Percentiles rank a stretch among this genome's conserved stretches.
phyloP scores from a whole-genome alignment of 2,797 vertebrate species.

The Danionella dracula region DNA sequence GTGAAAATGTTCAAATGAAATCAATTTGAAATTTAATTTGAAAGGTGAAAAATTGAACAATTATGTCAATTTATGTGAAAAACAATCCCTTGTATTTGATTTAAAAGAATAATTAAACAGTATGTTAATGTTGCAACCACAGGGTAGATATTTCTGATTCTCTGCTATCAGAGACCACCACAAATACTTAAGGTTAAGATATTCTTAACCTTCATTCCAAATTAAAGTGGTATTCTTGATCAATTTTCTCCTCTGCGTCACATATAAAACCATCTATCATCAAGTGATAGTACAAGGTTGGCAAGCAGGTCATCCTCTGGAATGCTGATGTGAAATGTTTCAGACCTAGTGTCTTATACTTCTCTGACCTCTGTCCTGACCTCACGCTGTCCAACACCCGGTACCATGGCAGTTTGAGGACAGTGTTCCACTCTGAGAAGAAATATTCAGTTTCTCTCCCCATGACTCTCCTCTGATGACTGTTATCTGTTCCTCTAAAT shows the following conservation, averaged over 20 bases:
- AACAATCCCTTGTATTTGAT: too few relatives aligned
- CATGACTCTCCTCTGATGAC: neutral
- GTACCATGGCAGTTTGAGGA: constrained; percentile 1
- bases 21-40: too few relatives aligned
- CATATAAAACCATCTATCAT: neutral
- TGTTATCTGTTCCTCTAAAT: constrained; percentile 10
- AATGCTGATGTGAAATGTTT: neutral
- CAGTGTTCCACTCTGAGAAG: neutral
- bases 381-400: neutral
- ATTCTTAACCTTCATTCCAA: too few relatives aligned
- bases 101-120: too few relatives aligned
- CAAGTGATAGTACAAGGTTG: neutral
- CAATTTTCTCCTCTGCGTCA: neutral
- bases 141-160: too few relatives aligned
- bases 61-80: too few relatives aligned
- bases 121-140: too few relatives aligned
- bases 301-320: neutral
- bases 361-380: constrained; percentile 11
- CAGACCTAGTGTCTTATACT: neutral
- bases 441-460: neutral
- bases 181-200: too few relatives aligned
- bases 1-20: too few relatives aligned
- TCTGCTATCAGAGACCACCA: too few relatives aligned
- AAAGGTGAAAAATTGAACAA: too few relatives aligned
- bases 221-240: too few relatives aligned